A percentile compares a stretch with the other conserved stretches of the same genome.
Evolutionary conservation across 2,888 invertebrate genomes (phyloP).

Genomic region (Hydrotaea cyrtoneurina): DNA sequence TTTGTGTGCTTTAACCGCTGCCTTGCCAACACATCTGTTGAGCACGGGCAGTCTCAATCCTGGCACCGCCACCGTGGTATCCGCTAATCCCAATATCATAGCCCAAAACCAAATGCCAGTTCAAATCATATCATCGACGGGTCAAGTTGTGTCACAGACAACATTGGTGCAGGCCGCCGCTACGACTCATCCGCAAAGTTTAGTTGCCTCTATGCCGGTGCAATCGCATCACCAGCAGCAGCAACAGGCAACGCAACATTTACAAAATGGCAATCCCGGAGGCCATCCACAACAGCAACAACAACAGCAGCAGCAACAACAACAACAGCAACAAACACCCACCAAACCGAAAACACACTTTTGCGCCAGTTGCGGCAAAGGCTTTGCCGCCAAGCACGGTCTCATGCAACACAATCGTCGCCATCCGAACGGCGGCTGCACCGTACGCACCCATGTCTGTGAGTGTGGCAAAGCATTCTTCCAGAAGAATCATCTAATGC

Average conservation of each 20-base stretch:
- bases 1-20: slow-evolving; percentile 89
- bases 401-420: slow-evolving; percentile 89
- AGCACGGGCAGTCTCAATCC: slow-evolving; percentile 79
- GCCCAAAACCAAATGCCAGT: slow-evolving; percentile 80
- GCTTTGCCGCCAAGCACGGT: slow-evolving; percentile 91
- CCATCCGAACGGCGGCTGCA: slow-evolving; percentile 90
- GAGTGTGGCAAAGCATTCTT: slow-evolving; percentile 93
- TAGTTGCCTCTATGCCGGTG: slow-evolving; percentile 77
- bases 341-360: slow-evolving; percentile 88
- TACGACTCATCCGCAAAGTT: slow-evolving; percentile 78
- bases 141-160: slow-evolving; percentile 81
- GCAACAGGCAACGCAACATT: slow-evolving; percentile 72
- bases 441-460: slow-evolving; percentile 89
- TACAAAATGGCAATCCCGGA: slow-evolving; percentile 80
- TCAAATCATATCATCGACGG: slow-evolving; percentile 81
- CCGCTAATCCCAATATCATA: slow-evolving; percentile 80
- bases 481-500: slow-evolving; percentile 91
- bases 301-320: slow-evolving; percentile 62
- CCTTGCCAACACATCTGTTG: slow-evolving; percentile 86
- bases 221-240: slow-evolving; percentile 76
- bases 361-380: slow-evolving; percentile 90
- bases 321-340: slow-evolving; percentile 75
- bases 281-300: slow-evolving; percentile 67
- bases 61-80: slow-evolving; percentile 78
- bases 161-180: slow-evolving; percentile 80